A percentile compares a stretch with the other conserved stretches of the same genome.
phyloP scores from a whole-genome alignment of 2,888 invertebrate genomes.

The Cantharis lateralis region DNA sequence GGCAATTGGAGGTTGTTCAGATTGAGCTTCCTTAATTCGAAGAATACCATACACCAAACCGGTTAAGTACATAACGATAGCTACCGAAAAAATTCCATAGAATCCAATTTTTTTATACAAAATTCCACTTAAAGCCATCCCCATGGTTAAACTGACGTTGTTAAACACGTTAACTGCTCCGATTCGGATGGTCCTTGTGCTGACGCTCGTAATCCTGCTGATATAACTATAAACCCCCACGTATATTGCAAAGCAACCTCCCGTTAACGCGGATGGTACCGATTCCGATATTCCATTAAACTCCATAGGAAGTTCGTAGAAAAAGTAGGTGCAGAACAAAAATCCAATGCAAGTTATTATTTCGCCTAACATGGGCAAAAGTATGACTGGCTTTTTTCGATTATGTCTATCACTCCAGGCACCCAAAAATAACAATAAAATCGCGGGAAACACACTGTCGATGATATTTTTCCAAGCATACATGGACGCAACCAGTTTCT shows the following conservation, averaged over 20 bases:
- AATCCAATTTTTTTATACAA: constrained; percentile 57
- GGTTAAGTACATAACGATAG: constrained; percentile 54
- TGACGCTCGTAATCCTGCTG: constrained; percentile 61
- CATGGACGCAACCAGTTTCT: constrained; percentile 50
- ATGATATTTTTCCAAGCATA: constrained; percentile 62
- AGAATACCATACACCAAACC: constrained; percentile 59
- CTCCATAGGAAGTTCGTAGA: constrained; percentile 61
- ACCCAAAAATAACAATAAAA: constrained; percentile 62
- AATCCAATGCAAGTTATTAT: constrained; percentile 58
- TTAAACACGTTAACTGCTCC: constrained; percentile 62
- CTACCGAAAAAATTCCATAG: constrained; percentile 59
- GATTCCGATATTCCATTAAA: constrained; percentile 60
- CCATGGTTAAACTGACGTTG: constrained; percentile 60
- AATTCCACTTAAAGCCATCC: constrained; percentile 59
- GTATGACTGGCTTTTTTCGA: constrained; percentile 62
- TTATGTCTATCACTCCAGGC: constrained; percentile 66
- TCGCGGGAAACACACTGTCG: constrained; percentile 60
- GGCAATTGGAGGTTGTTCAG: background rate
- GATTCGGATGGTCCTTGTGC: constrained; percentile 63
- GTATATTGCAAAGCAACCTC: constrained; percentile 62
- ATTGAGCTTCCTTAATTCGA: constrained; percentile 51
- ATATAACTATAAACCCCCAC: constrained; percentile 66
- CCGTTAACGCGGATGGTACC: constrained; percentile 60
- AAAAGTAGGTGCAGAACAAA: constrained; percentile 60
- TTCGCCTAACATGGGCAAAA: constrained; percentile 62